phyloP scores from a whole-genome alignment of 2,888 invertebrate species.

The Stramonita haemastoma region DNA sequence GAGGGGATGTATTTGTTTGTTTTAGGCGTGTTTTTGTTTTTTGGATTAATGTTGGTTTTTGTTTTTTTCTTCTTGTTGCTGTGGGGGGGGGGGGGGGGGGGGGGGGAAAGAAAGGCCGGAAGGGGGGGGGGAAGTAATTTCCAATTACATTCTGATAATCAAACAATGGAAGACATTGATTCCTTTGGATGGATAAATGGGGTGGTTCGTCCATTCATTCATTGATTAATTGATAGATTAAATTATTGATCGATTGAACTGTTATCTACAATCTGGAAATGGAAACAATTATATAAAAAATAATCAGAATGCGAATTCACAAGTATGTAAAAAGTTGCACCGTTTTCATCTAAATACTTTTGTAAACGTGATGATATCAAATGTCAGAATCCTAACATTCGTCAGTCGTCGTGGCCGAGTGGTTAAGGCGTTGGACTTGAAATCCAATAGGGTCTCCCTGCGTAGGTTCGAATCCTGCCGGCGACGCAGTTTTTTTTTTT shows the following conservation, averaged over 20 bases:
- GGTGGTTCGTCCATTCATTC: too few relatives aligned
- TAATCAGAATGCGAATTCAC: too few relatives aligned
- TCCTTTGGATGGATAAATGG: too few relatives aligned
- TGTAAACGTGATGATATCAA: too few relatives aligned
- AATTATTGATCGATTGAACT: not conserved
- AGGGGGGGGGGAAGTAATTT: too few relatives aligned
- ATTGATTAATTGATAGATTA: too few relatives aligned
- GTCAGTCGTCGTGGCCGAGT: constrained; percentile 58
- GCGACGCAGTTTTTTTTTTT: constrained; percentile 41
- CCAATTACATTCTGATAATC: too few relatives aligned
- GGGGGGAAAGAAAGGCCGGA: too few relatives aligned
- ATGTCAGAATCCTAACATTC: not conserved
- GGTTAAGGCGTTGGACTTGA: constrained; percentile 62
- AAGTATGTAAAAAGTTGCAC: not conserved
- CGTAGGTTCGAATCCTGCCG: constrained; percentile 62
- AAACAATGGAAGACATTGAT: too few relatives aligned
- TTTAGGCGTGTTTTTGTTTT: not conserved
- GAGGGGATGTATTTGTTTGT: not conserved
- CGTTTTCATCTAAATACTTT: not conserved
- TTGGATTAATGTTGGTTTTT: not conserved
- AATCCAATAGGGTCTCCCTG: constrained; percentile 61
- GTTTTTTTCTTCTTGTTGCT: constrained; percentile 10
- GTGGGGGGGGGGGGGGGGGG: too few relatives aligned
- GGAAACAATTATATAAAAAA: too few relatives aligned
- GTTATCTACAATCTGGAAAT: not conserved